A percentile compares a stretch with the other conserved stretches of the same genome.
These are phyloP conservation scores for Capitulum mitella DNA, from an alignment of 2,888 invertebrate species.

Conservation along the genomic window DNA sequence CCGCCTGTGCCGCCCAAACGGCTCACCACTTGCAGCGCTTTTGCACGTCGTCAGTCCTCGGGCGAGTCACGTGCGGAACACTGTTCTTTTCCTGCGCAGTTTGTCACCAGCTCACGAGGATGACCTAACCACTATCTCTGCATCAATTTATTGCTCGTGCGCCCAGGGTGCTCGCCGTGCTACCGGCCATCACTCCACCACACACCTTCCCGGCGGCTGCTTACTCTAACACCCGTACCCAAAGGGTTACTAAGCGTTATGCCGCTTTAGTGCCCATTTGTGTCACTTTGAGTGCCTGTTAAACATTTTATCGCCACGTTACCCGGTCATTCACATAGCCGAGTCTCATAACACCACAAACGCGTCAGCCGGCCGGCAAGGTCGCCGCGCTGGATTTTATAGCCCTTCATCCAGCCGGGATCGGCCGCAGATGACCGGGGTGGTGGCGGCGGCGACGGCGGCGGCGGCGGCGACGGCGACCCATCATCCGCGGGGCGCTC, in stretches of 20 bases:
- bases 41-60: not conserved
- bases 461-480: not conserved
- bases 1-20: too few species aligned
- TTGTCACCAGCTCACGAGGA: too few species aligned
- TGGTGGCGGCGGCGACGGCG: not conserved
- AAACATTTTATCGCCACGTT: conserved; percentile 9
- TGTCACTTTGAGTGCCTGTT: not conserved
- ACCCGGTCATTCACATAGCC: conserved; percentile 2
- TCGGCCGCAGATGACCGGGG: not conserved
- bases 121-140: too few species aligned
- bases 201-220: not conserved
- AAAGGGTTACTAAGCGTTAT: not conserved
- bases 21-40: not conserved
- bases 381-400: conserved; percentile 46
- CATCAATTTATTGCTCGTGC: too few species aligned
- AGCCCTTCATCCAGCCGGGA: conserved; percentile 38
- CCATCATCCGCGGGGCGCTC: conserved; percentile 25
- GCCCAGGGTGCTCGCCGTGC: too few species aligned
- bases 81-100: not conserved
- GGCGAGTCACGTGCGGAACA: not conserved
- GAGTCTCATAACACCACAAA: not conserved
- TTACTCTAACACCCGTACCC: not conserved
- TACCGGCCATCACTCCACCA: too few species aligned
- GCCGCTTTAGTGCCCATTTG: not conserved
- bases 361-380: conserved; percentile 42